Evolutionary conservation across 2,797 vertebrate genomes (phyloP).

Genomic region (Hirundo rustica): DNA sequence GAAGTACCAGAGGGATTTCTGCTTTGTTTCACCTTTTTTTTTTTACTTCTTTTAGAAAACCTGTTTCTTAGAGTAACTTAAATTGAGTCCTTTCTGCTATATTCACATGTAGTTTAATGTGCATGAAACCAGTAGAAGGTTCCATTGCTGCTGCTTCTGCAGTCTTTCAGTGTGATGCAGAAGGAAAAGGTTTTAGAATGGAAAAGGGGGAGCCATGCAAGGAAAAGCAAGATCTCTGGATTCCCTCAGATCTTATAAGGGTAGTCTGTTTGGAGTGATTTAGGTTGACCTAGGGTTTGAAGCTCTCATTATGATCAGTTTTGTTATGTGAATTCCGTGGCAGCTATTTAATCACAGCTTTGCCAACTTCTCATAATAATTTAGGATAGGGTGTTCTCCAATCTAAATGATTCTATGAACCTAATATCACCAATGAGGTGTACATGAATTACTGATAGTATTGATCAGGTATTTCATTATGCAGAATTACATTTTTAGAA

Average conservation of each 20-base stretch:
- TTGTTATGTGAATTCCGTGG: background rate
- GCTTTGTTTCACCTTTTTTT: background rate
- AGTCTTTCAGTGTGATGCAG: background rate
- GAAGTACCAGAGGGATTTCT: background rate
- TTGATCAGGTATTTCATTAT: background rate
- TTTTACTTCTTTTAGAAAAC: background rate
- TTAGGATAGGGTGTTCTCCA: background rate
- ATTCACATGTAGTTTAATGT: background rate
- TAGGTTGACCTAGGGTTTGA: background rate
- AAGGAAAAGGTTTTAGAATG: background rate
- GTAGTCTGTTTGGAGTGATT: background rate
- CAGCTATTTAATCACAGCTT: background rate
- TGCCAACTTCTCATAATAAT: background rate
- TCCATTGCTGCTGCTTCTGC: background rate
- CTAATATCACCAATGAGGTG: background rate
- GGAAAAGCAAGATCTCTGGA: background rate
- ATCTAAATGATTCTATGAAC: background rate
- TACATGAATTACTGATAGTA: background rate
- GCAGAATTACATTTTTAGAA: background rate
- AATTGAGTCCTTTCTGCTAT: background rate
- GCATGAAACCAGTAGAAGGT: background rate
- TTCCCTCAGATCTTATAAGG: rapidly evolving
- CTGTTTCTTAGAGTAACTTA: background rate
- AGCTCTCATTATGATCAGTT: background rate
- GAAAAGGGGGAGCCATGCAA: background rate